Conservation (phyloP, 2,888 invertebrate genomes). For the Cepaea hortensis region DNA sequence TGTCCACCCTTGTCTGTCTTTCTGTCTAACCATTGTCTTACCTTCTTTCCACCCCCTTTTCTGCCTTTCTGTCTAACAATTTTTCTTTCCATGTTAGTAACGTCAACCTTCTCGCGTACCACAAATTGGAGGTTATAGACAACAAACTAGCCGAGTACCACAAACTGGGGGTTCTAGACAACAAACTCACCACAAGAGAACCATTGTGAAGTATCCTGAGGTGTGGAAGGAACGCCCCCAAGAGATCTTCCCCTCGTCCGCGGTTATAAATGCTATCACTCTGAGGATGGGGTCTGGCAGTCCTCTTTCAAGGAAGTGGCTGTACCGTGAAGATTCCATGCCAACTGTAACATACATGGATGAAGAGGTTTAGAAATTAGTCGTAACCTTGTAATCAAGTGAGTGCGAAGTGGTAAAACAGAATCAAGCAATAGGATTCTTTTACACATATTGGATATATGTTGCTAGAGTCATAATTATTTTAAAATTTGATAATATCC, state of each 20-base stretch:
- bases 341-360: slow-evolving; percentile 80
- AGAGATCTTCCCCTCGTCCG: slow-evolving; percentile 94
- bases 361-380: not conserved
- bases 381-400: not conserved
- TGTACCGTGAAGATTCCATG: slow-evolving; percentile 86
- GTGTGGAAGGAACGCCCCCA: slow-evolving; percentile 96
- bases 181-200: slow-evolving; percentile 87
- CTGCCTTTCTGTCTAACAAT: too few relatives aligned
- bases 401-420: not conserved
- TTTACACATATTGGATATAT: not conserved
- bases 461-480: not conserved
- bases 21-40: too few relatives aligned
- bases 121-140: too few relatives aligned
- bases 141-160: too few relatives aligned
- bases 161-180: too few relatives aligned
- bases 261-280: slow-evolving; percentile 94
- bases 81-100: too few relatives aligned
- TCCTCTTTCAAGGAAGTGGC: slow-evolving; percentile 87
- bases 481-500: too few relatives aligned
- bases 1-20: too few relatives aligned
- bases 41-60: too few relatives aligned
- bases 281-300: slow-evolving; percentile 95
- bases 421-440: not conserved
- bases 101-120: too few relatives aligned
- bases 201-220: slow-evolving; percentile 95